Evolutionary conservation across 2,888 invertebrate genomes (phyloP).

Genomic region (Amphipoea oculea): DNA sequence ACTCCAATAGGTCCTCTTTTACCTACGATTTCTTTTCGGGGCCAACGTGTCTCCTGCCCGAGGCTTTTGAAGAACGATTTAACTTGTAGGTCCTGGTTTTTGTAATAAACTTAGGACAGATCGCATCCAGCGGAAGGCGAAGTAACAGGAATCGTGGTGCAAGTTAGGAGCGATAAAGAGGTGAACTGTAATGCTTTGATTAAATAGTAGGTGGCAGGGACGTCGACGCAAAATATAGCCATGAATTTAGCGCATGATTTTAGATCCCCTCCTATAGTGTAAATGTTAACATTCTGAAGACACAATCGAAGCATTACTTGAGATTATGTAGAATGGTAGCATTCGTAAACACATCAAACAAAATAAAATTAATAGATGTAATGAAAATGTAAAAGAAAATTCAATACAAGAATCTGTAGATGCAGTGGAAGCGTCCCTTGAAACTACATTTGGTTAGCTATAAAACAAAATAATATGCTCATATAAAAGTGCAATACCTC

Average conservation of each 20-base stretch:
- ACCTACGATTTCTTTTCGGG: neutral
- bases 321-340: neutral
- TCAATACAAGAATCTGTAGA: slow-evolving; percentile 1
- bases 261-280: neutral
- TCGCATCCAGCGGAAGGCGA: neutral
- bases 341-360: neutral
- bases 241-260: neutral
- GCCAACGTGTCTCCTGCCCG: accelerated
- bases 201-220: neutral
- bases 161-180: neutral
- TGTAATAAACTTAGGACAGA: neutral
- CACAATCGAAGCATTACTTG: slow-evolving; percentile 7
- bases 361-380: neutral
- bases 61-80: neutral
- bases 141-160: neutral
- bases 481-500: no score
- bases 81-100: neutral
- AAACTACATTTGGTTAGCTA: neutral
- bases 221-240: neutral
- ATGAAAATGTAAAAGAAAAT: neutral
- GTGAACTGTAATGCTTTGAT: neutral
- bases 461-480: no score
- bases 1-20: neutral
- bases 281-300: neutral
- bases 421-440: slow-evolving; percentile 2